These are phyloP conservation scores for Ophion ventricosus DNA, from an alignment of 2,888 invertebrate genomes.

Conservation along the genomic window DNA sequence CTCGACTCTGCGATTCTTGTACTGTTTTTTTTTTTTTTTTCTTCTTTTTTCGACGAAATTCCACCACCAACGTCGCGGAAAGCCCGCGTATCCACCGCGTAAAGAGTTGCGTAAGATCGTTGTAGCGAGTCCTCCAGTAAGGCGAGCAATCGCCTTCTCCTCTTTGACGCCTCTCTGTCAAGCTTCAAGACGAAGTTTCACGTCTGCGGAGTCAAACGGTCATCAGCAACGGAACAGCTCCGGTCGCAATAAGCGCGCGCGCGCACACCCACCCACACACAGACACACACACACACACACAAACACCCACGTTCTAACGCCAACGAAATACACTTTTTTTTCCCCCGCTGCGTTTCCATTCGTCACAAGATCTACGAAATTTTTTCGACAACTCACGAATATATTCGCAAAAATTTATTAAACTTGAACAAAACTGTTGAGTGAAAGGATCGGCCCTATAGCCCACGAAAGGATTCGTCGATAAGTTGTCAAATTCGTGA, in stretches of 20 bases:
- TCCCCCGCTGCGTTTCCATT: background rate
- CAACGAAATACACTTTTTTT: background rate
- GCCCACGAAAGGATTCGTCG: no score
- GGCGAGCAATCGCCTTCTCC: conserved; percentile 14
- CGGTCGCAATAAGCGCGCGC: background rate
- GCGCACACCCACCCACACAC: no score
- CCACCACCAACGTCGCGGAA: background rate
- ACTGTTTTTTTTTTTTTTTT: no score
- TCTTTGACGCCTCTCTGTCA: background rate
- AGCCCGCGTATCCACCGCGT: background rate
- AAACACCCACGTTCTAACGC: background rate
- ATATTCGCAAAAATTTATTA: no score
- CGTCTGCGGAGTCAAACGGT: background rate
- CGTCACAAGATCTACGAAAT: background rate
- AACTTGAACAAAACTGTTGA: no score
- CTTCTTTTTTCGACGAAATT: background rate
- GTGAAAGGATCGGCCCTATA: no score
- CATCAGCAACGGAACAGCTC: conserved; percentile 1
- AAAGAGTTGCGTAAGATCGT: background rate
- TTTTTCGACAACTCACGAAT: no score
- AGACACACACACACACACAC: no score
- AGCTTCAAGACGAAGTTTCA: conserved; percentile 8
- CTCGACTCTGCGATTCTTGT: background rate
- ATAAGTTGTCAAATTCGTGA: no score
- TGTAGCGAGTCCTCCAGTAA: background rate